Evolutionary conservation across 2,888 invertebrate species (phyloP).

Genomic region (Dynastes hyllus): DNA sequence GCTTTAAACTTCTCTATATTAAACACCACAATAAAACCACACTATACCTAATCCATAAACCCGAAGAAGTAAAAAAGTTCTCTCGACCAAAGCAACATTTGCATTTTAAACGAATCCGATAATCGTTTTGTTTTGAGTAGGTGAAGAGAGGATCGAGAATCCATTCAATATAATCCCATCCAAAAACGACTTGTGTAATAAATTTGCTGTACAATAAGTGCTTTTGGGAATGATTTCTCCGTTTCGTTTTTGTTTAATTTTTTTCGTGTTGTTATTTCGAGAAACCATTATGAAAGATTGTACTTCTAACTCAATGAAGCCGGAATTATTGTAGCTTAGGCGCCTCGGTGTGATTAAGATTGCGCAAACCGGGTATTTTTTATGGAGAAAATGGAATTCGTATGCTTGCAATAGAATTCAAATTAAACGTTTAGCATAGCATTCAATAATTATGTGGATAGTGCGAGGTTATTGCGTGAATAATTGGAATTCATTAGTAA

Average conservation of each 20-base stretch:
- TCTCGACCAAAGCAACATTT: neutral
- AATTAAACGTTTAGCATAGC: neutral
- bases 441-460: neutral
- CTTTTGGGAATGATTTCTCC: neutral
- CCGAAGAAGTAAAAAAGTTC: neutral
- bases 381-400: constrained; percentile 8
- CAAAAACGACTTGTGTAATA: neutral
- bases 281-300: constrained; percentile 17
- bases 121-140: constrained; percentile 26
- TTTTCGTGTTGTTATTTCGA: constrained; percentile 15
- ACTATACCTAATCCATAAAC: neutral
- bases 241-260: neutral
- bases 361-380: neutral
- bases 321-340: neutral
- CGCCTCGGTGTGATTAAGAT: constrained; percentile 15
- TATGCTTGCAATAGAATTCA: neutral
- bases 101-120: constrained; percentile 18
- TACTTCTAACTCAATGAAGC: neutral
- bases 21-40: no score
- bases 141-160: neutral
- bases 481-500: no score
- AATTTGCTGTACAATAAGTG: neutral
- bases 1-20: no score
- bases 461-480: no score
- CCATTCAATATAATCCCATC: no score